Conservation (phyloP, 1,140 invertebrate species). For the Nebria ingens region DNA sequence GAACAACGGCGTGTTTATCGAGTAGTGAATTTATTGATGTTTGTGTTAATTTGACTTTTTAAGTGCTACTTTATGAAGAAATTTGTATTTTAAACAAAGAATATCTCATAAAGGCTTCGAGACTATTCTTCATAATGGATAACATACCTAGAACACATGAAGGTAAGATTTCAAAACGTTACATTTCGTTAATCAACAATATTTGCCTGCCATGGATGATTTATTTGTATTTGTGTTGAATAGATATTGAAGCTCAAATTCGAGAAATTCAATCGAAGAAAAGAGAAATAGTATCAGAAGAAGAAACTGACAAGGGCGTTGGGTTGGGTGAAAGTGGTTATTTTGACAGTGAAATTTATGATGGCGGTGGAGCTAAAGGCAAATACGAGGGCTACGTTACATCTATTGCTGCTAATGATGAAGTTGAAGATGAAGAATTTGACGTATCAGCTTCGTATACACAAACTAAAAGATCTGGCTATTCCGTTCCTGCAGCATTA, state of each 20-base stretch:
- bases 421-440: conserved; percentile 82
- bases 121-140: conserved; percentile 43
- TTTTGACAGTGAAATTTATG: conserved; percentile 92
- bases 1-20: no score
- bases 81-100: no score
- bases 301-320: conserved; percentile 55
- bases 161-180: conserved; percentile 43
- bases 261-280: conserved; percentile 81
- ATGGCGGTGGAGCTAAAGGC: conserved; percentile 53
- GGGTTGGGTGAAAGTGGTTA: conserved; percentile 78
- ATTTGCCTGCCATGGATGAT: conserved; percentile 10
- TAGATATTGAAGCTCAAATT: conserved; percentile 92
- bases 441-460: conserved; percentile 56
- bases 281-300: conserved; percentile 58
- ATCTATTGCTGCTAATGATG: conserved; percentile 90
- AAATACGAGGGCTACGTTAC: conserved; percentile 92
- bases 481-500: conserved; percentile 77
- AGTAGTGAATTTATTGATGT: no score
- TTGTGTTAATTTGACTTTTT: no score
- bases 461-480: conserved; percentile 60
- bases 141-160: conserved; percentile 67
- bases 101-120: no score
- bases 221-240: conserved; percentile 17
- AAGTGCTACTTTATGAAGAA: no score
- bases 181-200: not conserved